Conservation (phyloP, 2,797 vertebrate genomes). For the Myotis myotis region DNA sequence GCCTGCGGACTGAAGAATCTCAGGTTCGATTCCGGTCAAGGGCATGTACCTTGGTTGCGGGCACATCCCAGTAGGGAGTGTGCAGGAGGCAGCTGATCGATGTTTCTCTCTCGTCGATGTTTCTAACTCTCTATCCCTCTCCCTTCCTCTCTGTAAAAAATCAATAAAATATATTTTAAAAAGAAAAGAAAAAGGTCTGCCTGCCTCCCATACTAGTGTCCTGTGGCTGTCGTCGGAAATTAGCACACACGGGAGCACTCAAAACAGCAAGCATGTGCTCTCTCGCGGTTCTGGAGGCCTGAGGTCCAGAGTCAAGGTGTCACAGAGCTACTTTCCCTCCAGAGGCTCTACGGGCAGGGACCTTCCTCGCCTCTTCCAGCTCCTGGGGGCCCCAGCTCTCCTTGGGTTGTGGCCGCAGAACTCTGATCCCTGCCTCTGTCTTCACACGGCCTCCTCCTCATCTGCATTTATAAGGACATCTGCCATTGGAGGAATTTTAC, state of each 20-base stretch:
- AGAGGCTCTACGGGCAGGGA: fast-evolving
- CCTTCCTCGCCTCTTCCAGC: neutral
- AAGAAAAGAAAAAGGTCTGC: neutral
- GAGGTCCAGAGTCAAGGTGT: neutral
- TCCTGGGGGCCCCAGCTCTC: fast-evolving
- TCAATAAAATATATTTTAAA: too few relatives aligned
- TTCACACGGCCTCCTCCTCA: fast-evolving
- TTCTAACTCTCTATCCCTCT: too few relatives aligned
- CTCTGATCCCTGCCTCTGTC: neutral
- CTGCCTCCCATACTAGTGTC: fast-evolving
- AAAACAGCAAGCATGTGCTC: fast-evolving
- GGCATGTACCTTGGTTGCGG: too few relatives aligned
- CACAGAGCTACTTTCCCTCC: neutral
- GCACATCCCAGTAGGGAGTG: too few relatives aligned
- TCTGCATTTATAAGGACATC: neutral
- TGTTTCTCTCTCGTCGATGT: too few relatives aligned
- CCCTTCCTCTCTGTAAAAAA: too few relatives aligned
- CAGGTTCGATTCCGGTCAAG: too few relatives aligned
- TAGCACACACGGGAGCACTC: fast-evolving
- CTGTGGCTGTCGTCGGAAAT: neutral
- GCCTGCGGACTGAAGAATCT: too few relatives aligned
- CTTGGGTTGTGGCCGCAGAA: fast-evolving
- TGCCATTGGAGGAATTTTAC: fast-evolving
- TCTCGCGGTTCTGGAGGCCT: fast-evolving
- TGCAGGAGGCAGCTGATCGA: too few relatives aligned